These are phyloP conservation scores for Rhinolophus sinicus DNA, from an alignment of 2,113 vertebrate species.

Conservation along the genomic window DNA sequence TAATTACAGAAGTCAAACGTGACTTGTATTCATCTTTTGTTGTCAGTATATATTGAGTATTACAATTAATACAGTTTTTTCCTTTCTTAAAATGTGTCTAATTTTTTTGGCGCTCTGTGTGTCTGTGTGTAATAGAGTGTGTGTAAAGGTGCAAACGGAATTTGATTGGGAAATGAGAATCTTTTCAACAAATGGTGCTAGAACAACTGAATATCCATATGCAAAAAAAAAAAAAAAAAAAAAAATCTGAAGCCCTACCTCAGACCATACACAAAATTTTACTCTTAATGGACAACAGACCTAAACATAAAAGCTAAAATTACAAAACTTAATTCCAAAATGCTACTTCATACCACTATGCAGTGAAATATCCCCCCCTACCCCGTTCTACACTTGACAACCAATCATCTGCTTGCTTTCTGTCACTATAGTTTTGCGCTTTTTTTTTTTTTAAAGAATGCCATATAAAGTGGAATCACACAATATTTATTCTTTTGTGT, in stretches of 20 bases:
- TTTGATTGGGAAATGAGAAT: not conserved
- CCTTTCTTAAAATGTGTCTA: too few relatives aligned
- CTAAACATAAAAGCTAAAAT: not conserved
- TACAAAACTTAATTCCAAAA: not conserved
- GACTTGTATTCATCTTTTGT: too few relatives aligned
- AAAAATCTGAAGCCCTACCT: not conserved
- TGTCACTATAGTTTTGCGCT: not conserved
- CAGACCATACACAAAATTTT: not conserved
- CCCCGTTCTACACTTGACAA: not conserved
- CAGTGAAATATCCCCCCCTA: rapidly evolving
- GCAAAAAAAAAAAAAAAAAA: not conserved
- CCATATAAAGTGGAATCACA: not conserved
- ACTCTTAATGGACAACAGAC: not conserved
- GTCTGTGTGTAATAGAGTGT: too few relatives aligned
- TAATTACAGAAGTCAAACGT: too few relatives aligned
- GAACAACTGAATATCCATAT: not conserved
- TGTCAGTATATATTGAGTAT: too few relatives aligned
- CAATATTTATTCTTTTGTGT: not conserved
- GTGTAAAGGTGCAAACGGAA: not conserved
- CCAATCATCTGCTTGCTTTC: too few relatives aligned
- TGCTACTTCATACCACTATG: not conserved
- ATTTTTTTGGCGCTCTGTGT: too few relatives aligned
- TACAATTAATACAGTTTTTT: too few relatives aligned
- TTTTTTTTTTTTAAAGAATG: not conserved
- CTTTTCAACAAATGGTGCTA: not conserved